Evolutionary conservation across 2,113 vertebrate genomes (phyloP).

Genomic region (Apaloderma vittatum): DNA sequence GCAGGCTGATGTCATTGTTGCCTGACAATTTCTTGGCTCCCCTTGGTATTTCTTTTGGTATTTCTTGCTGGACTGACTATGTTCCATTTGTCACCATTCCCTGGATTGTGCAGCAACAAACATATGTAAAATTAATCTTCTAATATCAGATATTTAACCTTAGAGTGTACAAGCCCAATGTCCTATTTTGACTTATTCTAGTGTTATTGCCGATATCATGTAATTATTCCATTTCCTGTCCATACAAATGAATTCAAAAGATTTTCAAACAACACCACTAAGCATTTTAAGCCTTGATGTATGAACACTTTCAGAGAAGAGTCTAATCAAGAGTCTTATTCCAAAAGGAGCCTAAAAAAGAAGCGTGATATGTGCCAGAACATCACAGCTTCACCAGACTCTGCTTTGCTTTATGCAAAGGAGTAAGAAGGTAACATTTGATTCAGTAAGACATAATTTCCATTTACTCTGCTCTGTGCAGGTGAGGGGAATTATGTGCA

Average conservation of each 20-base stretch:
- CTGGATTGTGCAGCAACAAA: background rate
- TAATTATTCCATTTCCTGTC: background rate
- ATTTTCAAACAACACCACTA: background rate
- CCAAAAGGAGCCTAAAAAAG: background rate
- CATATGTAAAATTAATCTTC: constrained; percentile 5
- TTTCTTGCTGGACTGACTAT: background rate
- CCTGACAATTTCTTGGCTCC: constrained; percentile 46
- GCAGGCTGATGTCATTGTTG: constrained; percentile 35
- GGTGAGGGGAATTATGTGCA: background rate
- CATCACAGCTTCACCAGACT: background rate
- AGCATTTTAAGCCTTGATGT: background rate
- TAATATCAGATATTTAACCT: background rate
- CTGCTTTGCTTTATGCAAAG: background rate
- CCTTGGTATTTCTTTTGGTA: background rate
- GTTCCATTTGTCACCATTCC: constrained; percentile 41
- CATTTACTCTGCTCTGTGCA: background rate
- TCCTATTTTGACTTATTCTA: background rate
- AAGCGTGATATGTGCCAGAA: background rate
- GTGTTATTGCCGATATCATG: background rate
- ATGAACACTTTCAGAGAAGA: background rate
- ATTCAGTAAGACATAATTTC: background rate
- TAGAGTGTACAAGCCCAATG: background rate
- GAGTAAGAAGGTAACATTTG: background rate
- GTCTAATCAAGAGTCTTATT: background rate
- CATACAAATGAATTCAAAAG: background rate